Percentiles rank a stretch among this genome's conserved stretches.
phyloP scores from a whole-genome alignment of 2,888 invertebrate genomes.

The Cataglyphis rosenhaueri region DNA sequence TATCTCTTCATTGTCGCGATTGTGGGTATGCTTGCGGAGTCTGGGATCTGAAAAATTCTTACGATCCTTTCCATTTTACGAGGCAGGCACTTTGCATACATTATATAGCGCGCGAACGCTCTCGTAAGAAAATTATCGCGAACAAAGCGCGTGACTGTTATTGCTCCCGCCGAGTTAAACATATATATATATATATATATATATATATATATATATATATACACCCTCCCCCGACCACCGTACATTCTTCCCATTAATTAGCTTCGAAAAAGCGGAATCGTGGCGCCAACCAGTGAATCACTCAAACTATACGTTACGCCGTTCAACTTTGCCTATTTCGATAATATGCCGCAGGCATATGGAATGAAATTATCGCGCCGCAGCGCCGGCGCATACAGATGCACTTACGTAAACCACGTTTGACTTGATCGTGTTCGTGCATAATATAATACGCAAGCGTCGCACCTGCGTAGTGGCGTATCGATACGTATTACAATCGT shows the following conservation, averaged over 20 bases:
- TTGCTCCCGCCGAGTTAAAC: slow-evolving; percentile 55
- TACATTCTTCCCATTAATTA: slow-evolving; percentile 68
- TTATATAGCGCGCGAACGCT: slow-evolving; percentile 38
- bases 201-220: neutral
- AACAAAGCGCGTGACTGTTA: slow-evolving; percentile 69
- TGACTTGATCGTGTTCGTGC: neutral
- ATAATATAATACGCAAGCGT: slow-evolving; percentile 21
- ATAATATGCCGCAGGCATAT: slow-evolving; percentile 47
- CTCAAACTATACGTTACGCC: slow-evolving; percentile 49
- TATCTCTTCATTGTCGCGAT: slow-evolving; percentile 37
- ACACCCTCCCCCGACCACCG: slow-evolving; percentile 50
- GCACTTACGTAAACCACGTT: slow-evolving; percentile 39
- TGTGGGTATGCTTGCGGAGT: neutral
- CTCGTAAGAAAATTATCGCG: slow-evolving; percentile 53
- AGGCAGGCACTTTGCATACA: slow-evolving; percentile 46
- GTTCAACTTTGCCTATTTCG: slow-evolving; percentile 57
- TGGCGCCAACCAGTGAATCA: slow-evolving; percentile 72
- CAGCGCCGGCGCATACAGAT: slow-evolving; percentile 27
- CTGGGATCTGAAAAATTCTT: slow-evolving; percentile 35
- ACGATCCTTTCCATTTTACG: slow-evolving; percentile 42
- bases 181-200: neutral
- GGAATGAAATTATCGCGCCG: slow-evolving; percentile 52
- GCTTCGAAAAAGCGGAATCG: slow-evolving; percentile 73
- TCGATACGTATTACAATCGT: neutral
- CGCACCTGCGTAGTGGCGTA: slow-evolving; percentile 37